These are phyloP conservation scores for Atlantisia rogersi DNA, from an alignment of 2,113 vertebrate genomes.

Conservation along the genomic window DNA sequence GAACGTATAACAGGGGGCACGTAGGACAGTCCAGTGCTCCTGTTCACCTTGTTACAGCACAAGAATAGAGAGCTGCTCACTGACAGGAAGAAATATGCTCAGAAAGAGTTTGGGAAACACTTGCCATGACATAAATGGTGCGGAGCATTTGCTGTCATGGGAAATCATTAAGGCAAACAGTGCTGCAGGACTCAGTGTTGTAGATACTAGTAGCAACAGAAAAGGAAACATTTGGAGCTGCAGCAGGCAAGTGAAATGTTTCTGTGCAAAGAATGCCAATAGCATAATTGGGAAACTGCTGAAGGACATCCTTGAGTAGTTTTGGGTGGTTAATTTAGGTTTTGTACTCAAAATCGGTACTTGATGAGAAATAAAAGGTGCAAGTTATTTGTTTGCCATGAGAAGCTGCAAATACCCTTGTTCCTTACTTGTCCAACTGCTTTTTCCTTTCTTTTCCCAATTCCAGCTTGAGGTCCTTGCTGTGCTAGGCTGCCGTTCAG, in stretches of 20 bases:
- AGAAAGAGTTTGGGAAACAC: neutral
- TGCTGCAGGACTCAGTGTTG: neutral
- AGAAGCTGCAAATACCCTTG: neutral
- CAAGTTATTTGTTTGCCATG: neutral
- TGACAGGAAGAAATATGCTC: neutral
- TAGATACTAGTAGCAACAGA: neutral
- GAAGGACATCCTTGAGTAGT: neutral
- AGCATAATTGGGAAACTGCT: neutral
- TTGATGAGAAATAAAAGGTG: neutral
- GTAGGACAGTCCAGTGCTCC: neutral
- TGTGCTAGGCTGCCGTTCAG: neutral
- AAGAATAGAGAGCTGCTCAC: neutral
- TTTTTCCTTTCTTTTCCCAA: neutral
- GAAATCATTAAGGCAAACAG: neutral
- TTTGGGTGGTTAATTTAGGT: neutral
- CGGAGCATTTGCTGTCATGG: neutral
- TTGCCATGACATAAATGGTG: neutral
- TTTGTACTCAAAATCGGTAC: neutral
- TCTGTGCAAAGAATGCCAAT: neutral
- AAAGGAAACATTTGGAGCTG: neutral
- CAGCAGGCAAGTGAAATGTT: neutral
- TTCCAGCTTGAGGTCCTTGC: neutral
- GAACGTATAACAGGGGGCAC: rapidly evolving
- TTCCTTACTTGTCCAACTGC: neutral
- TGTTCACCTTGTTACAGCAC: neutral